A percentile compares a stretch with the other conserved stretches of the same genome.
Evolutionary conservation across 2,113 vertebrate genomes (phyloP).

Genomic region (Phaethon lepturus): DNA sequence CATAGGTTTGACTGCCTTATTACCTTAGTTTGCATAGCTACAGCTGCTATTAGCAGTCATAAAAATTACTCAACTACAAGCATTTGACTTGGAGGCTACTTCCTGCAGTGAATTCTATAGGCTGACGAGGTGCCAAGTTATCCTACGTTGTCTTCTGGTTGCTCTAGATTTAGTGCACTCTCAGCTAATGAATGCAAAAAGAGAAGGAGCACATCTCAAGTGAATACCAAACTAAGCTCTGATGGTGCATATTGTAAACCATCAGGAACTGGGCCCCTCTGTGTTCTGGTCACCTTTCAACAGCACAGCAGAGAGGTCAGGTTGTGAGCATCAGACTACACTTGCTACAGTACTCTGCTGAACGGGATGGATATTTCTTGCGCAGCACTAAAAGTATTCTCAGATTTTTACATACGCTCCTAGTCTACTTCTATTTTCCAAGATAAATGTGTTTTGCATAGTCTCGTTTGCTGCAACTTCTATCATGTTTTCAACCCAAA

Average conservation of each 20-base stretch:
- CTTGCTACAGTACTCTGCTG: neutral
- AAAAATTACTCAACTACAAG: constrained; percentile 72
- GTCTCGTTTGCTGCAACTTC: neutral
- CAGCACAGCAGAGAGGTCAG: neutral
- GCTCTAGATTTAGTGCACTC: neutral
- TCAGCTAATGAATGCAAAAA: neutral
- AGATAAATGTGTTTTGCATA: neutral
- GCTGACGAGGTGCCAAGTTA: neutral
- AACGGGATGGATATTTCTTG: neutral
- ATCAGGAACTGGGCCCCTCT: neutral
- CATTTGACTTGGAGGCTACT: constrained; percentile 56
- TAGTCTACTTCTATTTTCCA: neutral
- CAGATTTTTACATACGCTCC: neutral
- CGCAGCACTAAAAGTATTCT: neutral
- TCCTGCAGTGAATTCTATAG: constrained; percentile 39
- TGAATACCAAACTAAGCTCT: neutral
- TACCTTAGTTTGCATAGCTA: constrained; percentile 72
- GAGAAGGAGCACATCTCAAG: neutral
- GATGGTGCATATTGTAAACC: neutral
- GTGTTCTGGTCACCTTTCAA: neutral
- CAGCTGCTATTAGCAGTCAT: constrained; percentile 72
- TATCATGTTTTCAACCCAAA: neutral
- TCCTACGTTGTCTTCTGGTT: neutral
- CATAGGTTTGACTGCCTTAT: constrained; percentile 44
- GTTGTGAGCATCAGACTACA: neutral